phyloP scores from a whole-genome alignment of 1,140 invertebrate genomes.

The Rhyzopertha dominica region DNA sequence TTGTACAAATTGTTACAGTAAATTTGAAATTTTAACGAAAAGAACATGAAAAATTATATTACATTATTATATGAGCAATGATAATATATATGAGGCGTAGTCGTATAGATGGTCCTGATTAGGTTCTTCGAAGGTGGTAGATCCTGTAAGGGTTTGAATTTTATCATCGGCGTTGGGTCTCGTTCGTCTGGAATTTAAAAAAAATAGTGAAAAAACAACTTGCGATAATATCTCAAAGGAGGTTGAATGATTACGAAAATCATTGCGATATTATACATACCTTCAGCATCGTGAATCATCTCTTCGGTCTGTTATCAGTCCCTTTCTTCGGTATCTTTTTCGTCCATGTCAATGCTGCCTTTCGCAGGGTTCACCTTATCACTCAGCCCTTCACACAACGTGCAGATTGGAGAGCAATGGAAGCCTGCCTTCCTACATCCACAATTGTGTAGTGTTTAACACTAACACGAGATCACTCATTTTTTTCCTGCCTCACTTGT shows the following conservation, averaged over 20 bases:
- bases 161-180: conserved; percentile 3
- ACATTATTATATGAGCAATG: no score
- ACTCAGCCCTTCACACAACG: background rate
- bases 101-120: no score
- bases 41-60: no score
- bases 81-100: no score
- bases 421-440: conserved; percentile 3
- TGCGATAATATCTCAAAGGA: background rate
- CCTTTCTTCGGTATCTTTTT: conserved; percentile 6
- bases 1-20: no score
- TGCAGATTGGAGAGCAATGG: conserved; percentile 2
- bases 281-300: background rate
- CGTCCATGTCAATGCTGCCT: conserved; percentile 7
- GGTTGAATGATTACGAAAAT: conserved; percentile 5
- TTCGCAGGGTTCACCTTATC: background rate
- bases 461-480: conserved; percentile 6
- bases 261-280: background rate
- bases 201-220: background rate
- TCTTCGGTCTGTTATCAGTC: conserved; percentile 2
- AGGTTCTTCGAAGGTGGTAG: no score
- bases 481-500: background rate
- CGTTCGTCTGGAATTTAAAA: conserved; percentile 6
- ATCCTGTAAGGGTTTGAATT: no score
- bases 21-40: no score
- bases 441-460: conserved; percentile 7